phyloP scores from a whole-genome alignment of 2,797 vertebrate genomes.

The Molossus molossus region DNA sequence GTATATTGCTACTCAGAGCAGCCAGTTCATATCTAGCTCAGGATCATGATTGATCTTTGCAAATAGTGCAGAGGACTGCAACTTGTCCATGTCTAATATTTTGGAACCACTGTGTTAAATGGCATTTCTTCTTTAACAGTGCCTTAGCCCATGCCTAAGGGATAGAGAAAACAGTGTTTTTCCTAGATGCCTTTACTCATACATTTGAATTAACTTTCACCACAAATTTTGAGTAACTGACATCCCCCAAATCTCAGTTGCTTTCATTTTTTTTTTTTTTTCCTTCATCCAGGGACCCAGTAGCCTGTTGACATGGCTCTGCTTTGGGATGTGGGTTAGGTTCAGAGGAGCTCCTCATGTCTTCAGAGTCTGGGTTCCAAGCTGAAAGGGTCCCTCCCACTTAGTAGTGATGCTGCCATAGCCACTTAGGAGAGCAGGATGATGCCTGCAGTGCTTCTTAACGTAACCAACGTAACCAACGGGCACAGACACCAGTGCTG shows the following conservation, averaged over 20 bases:
- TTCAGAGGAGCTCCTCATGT: not conserved
- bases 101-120: not conserved
- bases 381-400: not conserved
- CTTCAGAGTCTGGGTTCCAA: not conserved
- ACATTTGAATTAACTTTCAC: not conserved
- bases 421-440: not conserved
- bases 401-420: not conserved
- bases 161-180: not conserved
- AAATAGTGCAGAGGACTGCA: not conserved
- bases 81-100: not conserved
- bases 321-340: not conserved
- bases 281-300: not conserved
- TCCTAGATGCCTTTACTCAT: not conserved
- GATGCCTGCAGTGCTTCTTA: not conserved
- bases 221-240: not conserved
- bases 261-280: not conserved
- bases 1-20: not conserved
- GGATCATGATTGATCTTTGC: not conserved
- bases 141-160: not conserved
- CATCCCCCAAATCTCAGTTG: not conserved
- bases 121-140: not conserved
- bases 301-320: not conserved
- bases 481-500: too few species aligned
- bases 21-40: not conserved
- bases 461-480: too few species aligned